Conservation (phyloP, 2,888 invertebrate species). For the Scaptomyza caliginosa region DNA sequence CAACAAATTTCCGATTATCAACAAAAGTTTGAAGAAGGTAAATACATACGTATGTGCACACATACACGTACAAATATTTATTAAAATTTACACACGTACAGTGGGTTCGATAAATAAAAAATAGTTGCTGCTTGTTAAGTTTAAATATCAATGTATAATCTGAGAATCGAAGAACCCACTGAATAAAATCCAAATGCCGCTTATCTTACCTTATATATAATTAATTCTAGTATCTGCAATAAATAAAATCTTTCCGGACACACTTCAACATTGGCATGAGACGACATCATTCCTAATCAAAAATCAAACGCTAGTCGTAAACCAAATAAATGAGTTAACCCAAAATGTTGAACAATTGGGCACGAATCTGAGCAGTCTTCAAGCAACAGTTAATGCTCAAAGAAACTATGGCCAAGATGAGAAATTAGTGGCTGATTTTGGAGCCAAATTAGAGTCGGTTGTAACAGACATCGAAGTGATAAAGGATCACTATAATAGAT, state of each 20-base stretch:
- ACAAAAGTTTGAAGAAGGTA: slow-evolving; percentile 84
- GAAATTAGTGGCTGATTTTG: slow-evolving; percentile 82
- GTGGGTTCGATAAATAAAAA: neutral
- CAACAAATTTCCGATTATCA: slow-evolving; percentile 83
- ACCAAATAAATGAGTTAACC: slow-evolving; percentile 86
- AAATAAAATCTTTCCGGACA: slow-evolving; percentile 89
- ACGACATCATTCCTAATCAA: slow-evolving; percentile 88
- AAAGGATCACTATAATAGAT: slow-evolving; percentile 78
- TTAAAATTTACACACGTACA: neutral
- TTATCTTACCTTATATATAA: neutral
- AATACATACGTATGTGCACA: neutral
- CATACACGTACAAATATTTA: neutral
- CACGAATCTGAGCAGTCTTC: slow-evolving; percentile 82
- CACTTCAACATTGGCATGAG: slow-evolving; percentile 89
- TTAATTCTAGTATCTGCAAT: slow-evolving; percentile 86
- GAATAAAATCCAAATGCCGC: neutral
- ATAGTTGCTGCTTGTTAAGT: neutral
- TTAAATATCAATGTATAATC: no score
- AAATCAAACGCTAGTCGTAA: slow-evolving; percentile 87
- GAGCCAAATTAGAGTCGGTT: slow-evolving; percentile 83
- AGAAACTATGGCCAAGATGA: slow-evolving; percentile 81
- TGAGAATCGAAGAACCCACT: no score
- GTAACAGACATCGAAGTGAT: slow-evolving; percentile 80
- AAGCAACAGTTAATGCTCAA: slow-evolving; percentile 73
- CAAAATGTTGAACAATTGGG: slow-evolving; percentile 85